Evolutionary conservation across 2,113 vertebrate genomes (phyloP), one percentile per base, ranked within the genome.

Genomic region (Uropsilus gracilis): DNA sequence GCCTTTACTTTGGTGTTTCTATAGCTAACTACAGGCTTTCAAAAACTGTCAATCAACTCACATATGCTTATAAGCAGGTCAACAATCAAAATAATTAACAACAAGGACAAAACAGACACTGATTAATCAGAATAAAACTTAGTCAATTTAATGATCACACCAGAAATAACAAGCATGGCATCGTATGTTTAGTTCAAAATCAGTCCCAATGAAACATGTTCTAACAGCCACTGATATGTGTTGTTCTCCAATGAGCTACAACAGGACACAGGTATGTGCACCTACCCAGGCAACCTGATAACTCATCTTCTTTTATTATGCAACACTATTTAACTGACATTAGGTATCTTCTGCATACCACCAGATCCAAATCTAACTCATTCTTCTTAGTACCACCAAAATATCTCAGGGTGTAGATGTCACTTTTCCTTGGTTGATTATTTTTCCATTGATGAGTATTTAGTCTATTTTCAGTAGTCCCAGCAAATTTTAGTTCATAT

Each of bases 51-150:
- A 37, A 12, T 69, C 69, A 95, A 24, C 44, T 95, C 42, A 92
- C 46, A 95, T 69, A 76, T 76, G 16, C 42, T 53, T 88, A 89
- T 20, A 66, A 75, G 28, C 55, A 81, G 44, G 26, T 84, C 4
- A 46, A 77, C 46, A 94, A 88, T 78, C 42, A 88, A 95, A 94
- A 93, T 81, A 93, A 94, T 86, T 89, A 96, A 83, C 46, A 90
- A 82, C 18, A 44, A 96, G 20, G 39, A 28, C 14, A 83, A 55
- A 17, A 59, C 2, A 89, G 42, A 30, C 34, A 81, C 24, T 64
- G 46, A 68, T 4, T 90, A 92, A 85, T 46, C 66, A 92, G 30
- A 94, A 82, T 59, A 89, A 86, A 94, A 92, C 13, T 16, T 59
- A 84, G 71, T 32, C 77, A 82, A 78, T 92, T 59, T 88, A 85